Base-by-base conservation (phyloP, 2,888 invertebrate genomes). In the Oscheius sp. region DNA sequence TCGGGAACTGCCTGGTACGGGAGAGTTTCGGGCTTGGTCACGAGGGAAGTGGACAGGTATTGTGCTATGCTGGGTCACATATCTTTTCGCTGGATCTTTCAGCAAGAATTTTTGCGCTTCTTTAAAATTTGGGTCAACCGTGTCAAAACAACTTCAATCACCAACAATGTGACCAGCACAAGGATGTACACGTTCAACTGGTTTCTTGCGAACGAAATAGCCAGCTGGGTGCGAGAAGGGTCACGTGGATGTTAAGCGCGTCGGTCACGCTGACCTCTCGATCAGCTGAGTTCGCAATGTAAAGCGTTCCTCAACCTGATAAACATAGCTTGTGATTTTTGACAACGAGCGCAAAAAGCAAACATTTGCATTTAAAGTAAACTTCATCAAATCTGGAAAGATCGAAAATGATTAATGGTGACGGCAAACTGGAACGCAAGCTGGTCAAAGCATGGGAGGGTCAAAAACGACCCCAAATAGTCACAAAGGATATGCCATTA, bases 91-190 rank as follows among this genome's bases (percentile, higher is more conserved):
- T 9, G 24, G 22, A 56, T 56, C 57, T 57, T n/a, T n/a, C n/a
- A n/a, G n/a, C n/a, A 36, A 56, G 56, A 57, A 26, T 41, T 26
- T 44, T 44, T 57, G 24, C 24, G 12, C 41, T 57, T 57, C 30
- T 44, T 44, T 24, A 41, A 38, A 41, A 59, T 44, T 59, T 59
- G 30, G 59, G 59, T 59, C 59, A 59, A n/a, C 30, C 41, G 41
- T 59, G 59, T 59, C 59, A 59, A 59, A 59, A 59, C 59, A 59
- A 59, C 57, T 54, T 54, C 28, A 54, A 54, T 50, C 33, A 57
- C 57, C 54, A 54, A 38, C 59, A 59, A 12, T 59, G 41, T 41
- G 59, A 59, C 59, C 59, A 59, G 59, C 59, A 59, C 59, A 59
- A 59, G 59, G 59, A 59, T 59, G 59, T 59, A 59, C 59, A 59